Base-by-base conservation (phyloP, 2,888 invertebrate genomes). In the Pachliopta kotzebuea region DNA sequence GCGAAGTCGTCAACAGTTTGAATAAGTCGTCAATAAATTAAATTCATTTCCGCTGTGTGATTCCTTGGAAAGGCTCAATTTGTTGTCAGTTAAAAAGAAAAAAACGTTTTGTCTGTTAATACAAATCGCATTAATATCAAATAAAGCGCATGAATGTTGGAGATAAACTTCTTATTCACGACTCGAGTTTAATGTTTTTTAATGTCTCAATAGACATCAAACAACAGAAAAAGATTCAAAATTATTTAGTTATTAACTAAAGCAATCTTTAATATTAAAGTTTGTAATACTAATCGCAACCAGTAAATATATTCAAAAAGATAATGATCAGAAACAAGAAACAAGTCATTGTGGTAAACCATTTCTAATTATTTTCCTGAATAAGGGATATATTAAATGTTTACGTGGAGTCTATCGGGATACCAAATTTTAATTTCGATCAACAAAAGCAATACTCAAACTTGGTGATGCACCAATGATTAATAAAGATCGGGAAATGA, bases 1-100 rank as follows among this genome's bases (percentile, higher is more conserved):
- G 86, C 79, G 77, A 79, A 84, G 84, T 81, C 77, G 79, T 81
- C 79, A 77, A 72, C 79, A 78, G 77, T 85, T 82, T 82, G 85
- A 88, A 88, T 85, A 83, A 85, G 85, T 84, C 83, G 80, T 88
- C 90, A 78, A 91, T 91, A 91, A 91, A 91, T 90, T 89, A 90
- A 90, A 90, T 90, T 88, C 75, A 85, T 84, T 90, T 90, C 90
- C 89, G 90, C 90, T 80, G 79, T 83, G 83, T 83, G 84, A 87
- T 83, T 86, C 85, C 82, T 77, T 82, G 86, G 84, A 88, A 88
- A 81, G 78, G 85, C 86, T 88, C 86, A 88, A 90, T 90, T 90
- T 90, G 89, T 90, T 88, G 75, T 83, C 84, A 77, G 76, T 83
- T 80, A 78, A 70, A 67, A 69, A 83, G 74, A 84, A 84, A 83